Conservation (phyloP, 2,888 invertebrate species). For the Lapara coniferarum region DNA sequence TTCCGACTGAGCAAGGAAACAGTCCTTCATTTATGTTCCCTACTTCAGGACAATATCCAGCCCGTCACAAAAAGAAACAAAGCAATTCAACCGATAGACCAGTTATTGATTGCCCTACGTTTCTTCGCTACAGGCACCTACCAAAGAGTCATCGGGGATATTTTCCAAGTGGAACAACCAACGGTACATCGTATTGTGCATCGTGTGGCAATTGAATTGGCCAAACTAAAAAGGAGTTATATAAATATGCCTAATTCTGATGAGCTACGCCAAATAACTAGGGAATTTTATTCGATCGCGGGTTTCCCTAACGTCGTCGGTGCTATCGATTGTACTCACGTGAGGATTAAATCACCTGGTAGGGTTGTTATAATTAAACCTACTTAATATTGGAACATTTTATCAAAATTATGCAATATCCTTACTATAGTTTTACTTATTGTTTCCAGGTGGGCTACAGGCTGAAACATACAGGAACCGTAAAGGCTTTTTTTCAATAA, state of each 20-base stretch:
- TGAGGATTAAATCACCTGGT: slow-evolving; percentile 21
- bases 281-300: slow-evolving; percentile 5
- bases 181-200: background rate
- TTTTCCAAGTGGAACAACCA: background rate
- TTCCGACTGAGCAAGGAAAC: background rate
- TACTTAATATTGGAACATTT: background rate
- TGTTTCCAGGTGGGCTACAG: background rate
- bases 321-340: slow-evolving; percentile 26
- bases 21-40: background rate
- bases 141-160: background rate
- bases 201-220: background rate
- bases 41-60: background rate
- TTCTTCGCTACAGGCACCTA: background rate
- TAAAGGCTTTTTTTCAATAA: slow-evolving; percentile 29
- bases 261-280: background rate
- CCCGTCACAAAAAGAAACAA: background rate
- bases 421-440: background rate
- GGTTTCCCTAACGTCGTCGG: slow-evolving; percentile 27
- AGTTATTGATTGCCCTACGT: background rate
- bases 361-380: slow-evolving; percentile 2
- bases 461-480: slow-evolving; percentile 23
- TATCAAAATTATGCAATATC: background rate
- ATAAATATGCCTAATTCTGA: background rate
- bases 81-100: background rate
- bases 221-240: background rate